Percentiles rank a stretch among this genome's conserved stretches.
Evolutionary conservation across 2,797 vertebrate genomes (phyloP).

Genomic region (Aselliscus stoliczkanus): DNA sequence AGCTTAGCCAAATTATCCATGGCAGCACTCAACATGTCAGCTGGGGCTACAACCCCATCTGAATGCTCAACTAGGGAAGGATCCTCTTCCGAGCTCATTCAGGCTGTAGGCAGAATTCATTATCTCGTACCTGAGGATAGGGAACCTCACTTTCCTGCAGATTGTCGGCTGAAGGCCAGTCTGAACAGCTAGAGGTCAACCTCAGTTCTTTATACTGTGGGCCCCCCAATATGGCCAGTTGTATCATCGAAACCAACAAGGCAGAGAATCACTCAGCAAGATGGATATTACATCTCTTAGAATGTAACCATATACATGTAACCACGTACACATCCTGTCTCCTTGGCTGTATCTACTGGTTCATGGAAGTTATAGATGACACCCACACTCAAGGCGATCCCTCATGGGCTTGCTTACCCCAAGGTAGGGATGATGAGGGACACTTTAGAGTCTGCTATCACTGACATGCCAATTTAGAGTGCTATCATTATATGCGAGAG

Average conservation of each 20-base stretch:
- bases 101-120: background rate
- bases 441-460: background rate
- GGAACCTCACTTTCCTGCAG: background rate
- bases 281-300: background rate
- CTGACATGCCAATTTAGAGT: background rate
- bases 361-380: background rate
- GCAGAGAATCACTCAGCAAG: background rate
- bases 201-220: background rate
- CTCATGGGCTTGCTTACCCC: background rate
- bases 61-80: background rate
- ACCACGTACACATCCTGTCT: background rate
- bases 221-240: background rate
- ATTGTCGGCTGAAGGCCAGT: background rate
- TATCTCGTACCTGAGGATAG: background rate
- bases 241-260: background rate
- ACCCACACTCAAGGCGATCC: background rate
- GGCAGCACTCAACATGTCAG: accelerated
- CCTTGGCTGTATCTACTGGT: background rate
- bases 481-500: background rate
- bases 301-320: too few species aligned
- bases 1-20: too few species aligned
- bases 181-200: background rate
- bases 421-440: background rate
- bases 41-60: background rate
- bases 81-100: background rate